These are phyloP conservation scores for Cygnus olor DNA, from an alignment of 2,797 vertebrate genomes.

Conservation along the genomic window DNA sequence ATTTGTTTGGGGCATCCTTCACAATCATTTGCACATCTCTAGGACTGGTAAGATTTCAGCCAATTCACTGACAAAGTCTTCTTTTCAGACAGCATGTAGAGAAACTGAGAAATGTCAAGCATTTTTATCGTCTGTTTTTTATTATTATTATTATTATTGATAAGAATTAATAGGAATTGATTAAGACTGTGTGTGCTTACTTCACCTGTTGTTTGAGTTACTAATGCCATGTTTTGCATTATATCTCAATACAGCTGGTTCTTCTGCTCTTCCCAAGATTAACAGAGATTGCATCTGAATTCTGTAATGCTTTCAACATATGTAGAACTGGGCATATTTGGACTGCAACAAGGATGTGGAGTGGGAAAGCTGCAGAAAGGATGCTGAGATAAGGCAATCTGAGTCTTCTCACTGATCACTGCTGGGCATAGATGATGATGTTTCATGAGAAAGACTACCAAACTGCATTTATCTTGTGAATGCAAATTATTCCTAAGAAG, in stretches of 20 bases:
- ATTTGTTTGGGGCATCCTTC: neutral
- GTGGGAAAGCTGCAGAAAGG: slow-evolving; percentile 27
- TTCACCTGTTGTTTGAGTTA: neutral
- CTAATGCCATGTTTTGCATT: slow-evolving; percentile 1
- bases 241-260: neutral
- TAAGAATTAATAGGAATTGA: neutral
- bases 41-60: slow-evolving; percentile 33
- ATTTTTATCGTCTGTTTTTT: neutral
- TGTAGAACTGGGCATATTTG: slow-evolving; percentile 29
- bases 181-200: slow-evolving; percentile 25
- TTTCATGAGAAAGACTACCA: slow-evolving; percentile 54
- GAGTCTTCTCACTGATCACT: slow-evolving; percentile 48
- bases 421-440: slow-evolving; percentile 51
- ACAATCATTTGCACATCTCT: neutral
- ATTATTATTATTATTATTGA: neutral
- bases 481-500: slow-evolving; percentile 22
- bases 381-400: slow-evolving; percentile 46
- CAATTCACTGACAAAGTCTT: slow-evolving; percentile 4
- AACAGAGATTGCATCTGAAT: slow-evolving; percentile 45
- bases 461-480: slow-evolving; percentile 57
- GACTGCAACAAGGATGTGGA: neutral
- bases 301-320: slow-evolving; percentile 9
- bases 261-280: slow-evolving; percentile 16
- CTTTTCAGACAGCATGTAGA: neutral
- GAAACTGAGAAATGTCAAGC: slow-evolving; percentile 36